Evolutionary conservation across 2,888 invertebrate genomes (phyloP), one percentile per base, ranked within the genome.

Genomic region (Psococerastis gibbosa): DNA sequence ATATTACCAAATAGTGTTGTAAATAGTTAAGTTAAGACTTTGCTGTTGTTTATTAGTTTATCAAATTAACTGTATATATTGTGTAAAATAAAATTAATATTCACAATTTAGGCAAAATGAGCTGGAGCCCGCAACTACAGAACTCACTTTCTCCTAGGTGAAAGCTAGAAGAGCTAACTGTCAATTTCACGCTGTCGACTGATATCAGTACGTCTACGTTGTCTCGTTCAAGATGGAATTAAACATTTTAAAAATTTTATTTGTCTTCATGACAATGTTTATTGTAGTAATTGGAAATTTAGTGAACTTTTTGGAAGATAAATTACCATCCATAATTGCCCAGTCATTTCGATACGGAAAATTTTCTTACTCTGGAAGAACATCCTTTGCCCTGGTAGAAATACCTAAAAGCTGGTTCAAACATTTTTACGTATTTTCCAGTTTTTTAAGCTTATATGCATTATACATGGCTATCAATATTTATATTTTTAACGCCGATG

Each of bases 381-480:
- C 46, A 61, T 51, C 50, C 65, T 2, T 69, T 1, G 57, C 54
- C 32, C 53, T 57, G 17, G 20, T 73, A 15, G 78, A 83, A 59
- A 66, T 84, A 35, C 84, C 84, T 0, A 87, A 85, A 60, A 67
- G 76, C 22, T 81, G 76, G 68, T 88, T 84, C 54, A 68, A 65
- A 52, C 87, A 88, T 61, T 87, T 85, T 56, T 88, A 88, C 57
- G 56, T 74, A 4, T 75, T 78, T 54, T 75, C 83, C 0, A 63
- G 72, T 2, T 50, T 73, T 20, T 65, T 72, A 52, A 70, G 75
- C 43, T 56, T 58, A n/a, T 45, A 59, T 1, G 59, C 66, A 15
- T 57, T 75, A 11, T 48, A 60, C n/a, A 60, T 73, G 27, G 59
- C 70, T 50, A 50, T 67, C 31, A 50, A 59, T 42, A 64, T 66